These are phyloP conservation scores for Drosophila tanythrix DNA, from an alignment of 2,888 invertebrate genomes.

Conservation along the genomic window DNA sequence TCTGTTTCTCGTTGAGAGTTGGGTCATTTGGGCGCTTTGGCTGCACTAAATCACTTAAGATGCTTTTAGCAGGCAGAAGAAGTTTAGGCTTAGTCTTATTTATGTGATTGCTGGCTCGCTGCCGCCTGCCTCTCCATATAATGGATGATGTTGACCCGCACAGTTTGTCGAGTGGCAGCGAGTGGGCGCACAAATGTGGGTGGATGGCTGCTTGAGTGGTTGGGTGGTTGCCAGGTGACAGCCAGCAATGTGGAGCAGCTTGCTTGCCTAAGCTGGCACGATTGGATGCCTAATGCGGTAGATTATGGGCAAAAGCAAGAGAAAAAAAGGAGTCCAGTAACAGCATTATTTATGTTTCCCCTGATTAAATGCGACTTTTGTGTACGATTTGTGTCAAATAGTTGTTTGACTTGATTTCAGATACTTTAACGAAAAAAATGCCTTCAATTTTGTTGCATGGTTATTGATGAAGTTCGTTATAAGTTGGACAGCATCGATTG, in stretches of 20 bases:
- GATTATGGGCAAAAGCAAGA: slow-evolving; percentile 56
- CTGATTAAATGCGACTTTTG: slow-evolving; percentile 13
- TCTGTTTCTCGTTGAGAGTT: not conserved
- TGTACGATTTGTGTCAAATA: slow-evolving; percentile 19
- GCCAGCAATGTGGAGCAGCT: slow-evolving; percentile 54
- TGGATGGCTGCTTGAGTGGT: slow-evolving; percentile 16
- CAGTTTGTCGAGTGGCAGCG: slow-evolving; percentile 26
- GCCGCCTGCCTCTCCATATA: slow-evolving; percentile 41
- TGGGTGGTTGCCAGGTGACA: slow-evolving; percentile 60
- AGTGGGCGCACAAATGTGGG: slow-evolving; percentile 24
- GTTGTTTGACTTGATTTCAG: slow-evolving; percentile 3
- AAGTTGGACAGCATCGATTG: not conserved
- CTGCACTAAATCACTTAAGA: slow-evolving; percentile 80
- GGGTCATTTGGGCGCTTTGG: slow-evolving; percentile 49
- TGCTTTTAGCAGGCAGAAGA: slow-evolving; percentile 77
- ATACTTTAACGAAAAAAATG: not conserved
- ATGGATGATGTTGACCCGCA: slow-evolving; percentile 78
- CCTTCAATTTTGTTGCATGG: not conserved
- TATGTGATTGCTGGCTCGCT: slow-evolving; percentile 54
- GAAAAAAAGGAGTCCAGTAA: not conserved
- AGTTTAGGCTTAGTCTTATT: slow-evolving; percentile 77
- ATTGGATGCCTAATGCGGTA: slow-evolving; percentile 71
- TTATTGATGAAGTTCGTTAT: not conserved
- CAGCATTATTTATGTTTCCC: slow-evolving; percentile 20
- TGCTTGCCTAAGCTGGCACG: slow-evolving; percentile 54